phyloP scores from a whole-genome alignment of 2,113 vertebrate species.

The Megaceryle torquata region DNA sequence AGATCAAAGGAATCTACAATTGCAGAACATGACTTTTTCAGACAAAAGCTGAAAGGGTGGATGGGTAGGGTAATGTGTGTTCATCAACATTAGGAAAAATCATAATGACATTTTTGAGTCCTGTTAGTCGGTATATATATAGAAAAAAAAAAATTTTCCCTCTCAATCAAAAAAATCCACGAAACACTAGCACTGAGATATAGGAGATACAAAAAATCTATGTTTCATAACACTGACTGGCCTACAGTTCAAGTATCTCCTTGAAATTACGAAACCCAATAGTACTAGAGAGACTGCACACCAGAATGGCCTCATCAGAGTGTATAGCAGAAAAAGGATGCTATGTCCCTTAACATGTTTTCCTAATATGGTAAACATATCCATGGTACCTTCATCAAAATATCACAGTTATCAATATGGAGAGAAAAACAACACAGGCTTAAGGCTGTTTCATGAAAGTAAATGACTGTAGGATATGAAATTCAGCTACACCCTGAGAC shows the following conservation, averaged over 20 bases:
- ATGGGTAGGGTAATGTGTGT: neutral
- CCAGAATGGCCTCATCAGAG: neutral
- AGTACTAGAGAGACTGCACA: neutral
- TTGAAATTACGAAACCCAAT: neutral
- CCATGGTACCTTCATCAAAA: neutral
- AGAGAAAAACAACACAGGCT: neutral
- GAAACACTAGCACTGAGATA: neutral
- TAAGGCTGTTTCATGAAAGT: neutral
- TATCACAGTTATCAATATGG: neutral
- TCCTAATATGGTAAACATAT: accelerated
- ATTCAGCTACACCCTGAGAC: neutral
- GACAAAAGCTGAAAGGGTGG: neutral
- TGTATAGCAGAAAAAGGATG: neutral
- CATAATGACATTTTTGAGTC: neutral
- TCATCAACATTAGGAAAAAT: neutral
- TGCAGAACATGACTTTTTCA: neutral
- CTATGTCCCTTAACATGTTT: accelerated
- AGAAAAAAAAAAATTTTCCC: neutral
- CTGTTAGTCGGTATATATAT: accelerated
- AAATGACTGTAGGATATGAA: neutral
- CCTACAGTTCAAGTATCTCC: neutral
- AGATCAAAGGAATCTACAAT: neutral
- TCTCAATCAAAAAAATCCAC: neutral
- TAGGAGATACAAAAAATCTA: neutral
- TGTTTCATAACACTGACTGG: neutral